Conservation (phyloP, 1,140 invertebrate species). For the Microplitis demolitor region DNA sequence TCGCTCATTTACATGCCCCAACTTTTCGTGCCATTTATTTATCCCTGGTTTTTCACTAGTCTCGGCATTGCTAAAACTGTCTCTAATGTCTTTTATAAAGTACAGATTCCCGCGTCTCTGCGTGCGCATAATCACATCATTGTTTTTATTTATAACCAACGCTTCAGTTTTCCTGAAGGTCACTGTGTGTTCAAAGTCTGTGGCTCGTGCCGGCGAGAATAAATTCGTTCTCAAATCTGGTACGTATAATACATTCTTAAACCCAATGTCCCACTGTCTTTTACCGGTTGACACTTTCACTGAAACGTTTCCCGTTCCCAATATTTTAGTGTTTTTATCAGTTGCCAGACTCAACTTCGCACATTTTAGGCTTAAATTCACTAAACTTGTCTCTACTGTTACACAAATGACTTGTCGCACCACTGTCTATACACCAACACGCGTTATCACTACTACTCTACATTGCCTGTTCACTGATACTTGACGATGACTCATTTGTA, state of each 20-base stretch:
- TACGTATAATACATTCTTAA: constrained; percentile 11
- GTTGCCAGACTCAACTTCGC: constrained; percentile 1
- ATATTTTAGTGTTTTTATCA: neutral
- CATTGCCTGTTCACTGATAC: constrained; percentile 5
- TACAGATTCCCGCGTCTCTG: neutral
- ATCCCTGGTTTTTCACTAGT: neutral
- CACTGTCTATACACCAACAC: constrained; percentile 16
- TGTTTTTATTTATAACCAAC: neutral
- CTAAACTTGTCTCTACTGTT: neutral
- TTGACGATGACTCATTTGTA: neutral
- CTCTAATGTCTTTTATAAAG: neutral
- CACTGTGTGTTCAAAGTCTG: constrained; percentile 9
- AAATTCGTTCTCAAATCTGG: constrained; percentile 16
- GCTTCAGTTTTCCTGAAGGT: neutral
- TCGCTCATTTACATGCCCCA: constrained; percentile 21
- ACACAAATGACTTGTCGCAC: constrained; percentile 12
- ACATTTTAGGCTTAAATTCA: neutral
- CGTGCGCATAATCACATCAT: neutral
- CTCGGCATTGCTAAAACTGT: neutral
- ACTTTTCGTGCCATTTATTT: constrained; percentile 21
- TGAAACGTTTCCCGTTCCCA: constrained; percentile 2
- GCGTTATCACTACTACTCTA: neutral
- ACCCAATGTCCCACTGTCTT: neutral
- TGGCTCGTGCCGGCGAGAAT: neutral
- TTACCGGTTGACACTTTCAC: neutral